Evolutionary conservation across 1,140 invertebrate species (phyloP).

Genomic region (Drosophila simulans): DNA sequence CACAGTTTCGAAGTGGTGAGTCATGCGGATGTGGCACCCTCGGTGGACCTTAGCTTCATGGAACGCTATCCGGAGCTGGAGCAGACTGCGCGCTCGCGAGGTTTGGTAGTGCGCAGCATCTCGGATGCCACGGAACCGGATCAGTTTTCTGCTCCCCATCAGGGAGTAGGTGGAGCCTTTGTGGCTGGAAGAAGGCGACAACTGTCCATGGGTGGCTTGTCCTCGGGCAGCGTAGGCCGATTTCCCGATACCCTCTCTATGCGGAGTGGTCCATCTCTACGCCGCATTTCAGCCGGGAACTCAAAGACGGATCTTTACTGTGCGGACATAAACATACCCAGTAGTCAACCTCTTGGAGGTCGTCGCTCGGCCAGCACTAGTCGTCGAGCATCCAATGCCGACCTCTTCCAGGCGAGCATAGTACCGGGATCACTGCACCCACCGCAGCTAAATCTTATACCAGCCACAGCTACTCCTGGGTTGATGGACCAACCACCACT

Average conservation of each 20-base stretch:
- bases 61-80: conserved; percentile 80
- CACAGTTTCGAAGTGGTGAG: conserved; percentile 72
- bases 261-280: conserved; percentile 74
- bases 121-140: conserved; percentile 76
- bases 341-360: conserved; percentile 19
- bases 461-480: conserved; percentile 62
- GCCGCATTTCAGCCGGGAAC: conserved; percentile 70
- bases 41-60: conserved; percentile 74
- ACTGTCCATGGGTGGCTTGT: conserved; percentile 73
- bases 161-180: conserved; percentile 24
- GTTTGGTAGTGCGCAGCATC: conserved; percentile 76
- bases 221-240: conserved; percentile 64
- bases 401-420: conserved; percentile 70
- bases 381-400: conserved; percentile 77
- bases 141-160: conserved; percentile 18
- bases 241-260: conserved; percentile 70
- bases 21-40: conserved; percentile 68
- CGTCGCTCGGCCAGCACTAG: conserved; percentile 73
- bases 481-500: conserved; percentile 45
- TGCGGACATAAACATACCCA: conserved; percentile 79
- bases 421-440: conserved; percentile 56
- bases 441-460: conserved; percentile 76
- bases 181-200: conserved; percentile 58
- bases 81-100: conserved; percentile 68
- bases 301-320: conserved; percentile 77